A percentile compares a stretch with the other conserved stretches of the same genome.
Conservation (phyloP, 2,797 vertebrate genomes). For the Peromyscus melanophrys region DNA sequence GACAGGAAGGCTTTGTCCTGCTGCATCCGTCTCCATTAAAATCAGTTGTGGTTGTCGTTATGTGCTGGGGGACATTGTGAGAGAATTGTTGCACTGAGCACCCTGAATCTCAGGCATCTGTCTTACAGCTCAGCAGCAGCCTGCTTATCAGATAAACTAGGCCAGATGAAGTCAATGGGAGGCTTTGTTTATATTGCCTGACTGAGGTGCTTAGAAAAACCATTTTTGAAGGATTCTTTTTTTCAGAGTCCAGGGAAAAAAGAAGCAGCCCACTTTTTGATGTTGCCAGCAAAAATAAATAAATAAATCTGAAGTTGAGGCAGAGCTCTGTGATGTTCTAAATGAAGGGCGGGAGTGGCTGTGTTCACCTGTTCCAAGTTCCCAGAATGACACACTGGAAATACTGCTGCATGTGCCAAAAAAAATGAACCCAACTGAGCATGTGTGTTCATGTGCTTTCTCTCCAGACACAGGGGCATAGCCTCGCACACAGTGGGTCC, state of each 20-base stretch:
- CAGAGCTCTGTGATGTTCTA: not conserved
- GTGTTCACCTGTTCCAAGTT: not conserved
- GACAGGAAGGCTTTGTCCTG: not conserved
- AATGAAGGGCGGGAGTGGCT: not conserved
- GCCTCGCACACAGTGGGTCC: not conserved
- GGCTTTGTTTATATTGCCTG: not conserved
- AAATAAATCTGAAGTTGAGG: not conserved
- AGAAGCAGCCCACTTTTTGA: not conserved
- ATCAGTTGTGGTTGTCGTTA: not conserved
- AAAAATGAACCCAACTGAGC: not conserved
- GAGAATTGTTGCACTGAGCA: not conserved
- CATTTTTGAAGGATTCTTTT: not conserved
- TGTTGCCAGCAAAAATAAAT: not conserved
- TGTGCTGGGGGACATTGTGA: not conserved
- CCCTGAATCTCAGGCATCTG: not conserved
- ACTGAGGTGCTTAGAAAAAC: not conserved
- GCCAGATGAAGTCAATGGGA: not conserved
- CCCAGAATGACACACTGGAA: conserved; percentile 43
- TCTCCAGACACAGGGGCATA: not conserved
- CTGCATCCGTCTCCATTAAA: not conserved
- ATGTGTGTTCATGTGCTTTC: not conserved
- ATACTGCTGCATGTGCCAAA: not conserved
- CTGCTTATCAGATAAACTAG: not conserved
- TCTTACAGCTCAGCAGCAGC: not conserved
- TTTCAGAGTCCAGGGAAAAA: not conserved